Evolutionary conservation across 2,797 vertebrate species (phyloP), one percentile per base, ranked within the genome.

Genomic region (Pangasius djambal): DNA sequence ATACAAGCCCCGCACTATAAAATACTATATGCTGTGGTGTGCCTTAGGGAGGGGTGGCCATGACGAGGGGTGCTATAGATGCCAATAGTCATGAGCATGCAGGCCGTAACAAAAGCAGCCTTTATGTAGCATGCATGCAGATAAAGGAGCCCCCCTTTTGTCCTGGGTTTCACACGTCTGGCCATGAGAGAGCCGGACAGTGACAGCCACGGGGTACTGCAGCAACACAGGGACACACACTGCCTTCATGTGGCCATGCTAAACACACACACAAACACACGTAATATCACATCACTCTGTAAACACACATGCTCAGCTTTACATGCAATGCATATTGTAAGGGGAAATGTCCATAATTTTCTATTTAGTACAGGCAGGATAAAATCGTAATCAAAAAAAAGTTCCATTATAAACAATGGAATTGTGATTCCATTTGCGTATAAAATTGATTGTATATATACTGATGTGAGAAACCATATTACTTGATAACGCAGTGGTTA

Each of bases 51-150:
- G 63, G 83, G 89, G 67, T 78, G 86, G 44, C 82, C 37, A 63
- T 87, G 79, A 87, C 40, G 59, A 87, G 74, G 87, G 67, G 87
- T 87, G 94, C 95, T 96, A 95, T 90, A 96, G 95, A 96, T 94
- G 95, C 94, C 94, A 96, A 92, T 95, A 95, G 95, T 95, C 96
- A 96, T 96, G 95, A 95, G 96, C 92, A 61, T 94, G 93, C 91
- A 92, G 92, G 92, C 94, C 92, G 91, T 91, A 96, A 97, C 97
- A 97, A 97, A 97, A 97, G 96, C 94, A 92, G 93, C 95, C 96
- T 95, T 96, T 97, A 96, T 97, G 95, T 95, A 92, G 95, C 92
- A 92, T 90, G 95, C 95, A 97, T 96, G 94, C 93, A 95, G 96
- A 96, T 96, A 94, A 94, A 96, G 96, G 93, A 93, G 95, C 95